A percentile compares a stretch with the other conserved stretches of the same genome.
These are phyloP conservation scores for Pelecanus crispus DNA, from an alignment of 2,113 vertebrate genomes.

Conservation along the genomic window DNA sequence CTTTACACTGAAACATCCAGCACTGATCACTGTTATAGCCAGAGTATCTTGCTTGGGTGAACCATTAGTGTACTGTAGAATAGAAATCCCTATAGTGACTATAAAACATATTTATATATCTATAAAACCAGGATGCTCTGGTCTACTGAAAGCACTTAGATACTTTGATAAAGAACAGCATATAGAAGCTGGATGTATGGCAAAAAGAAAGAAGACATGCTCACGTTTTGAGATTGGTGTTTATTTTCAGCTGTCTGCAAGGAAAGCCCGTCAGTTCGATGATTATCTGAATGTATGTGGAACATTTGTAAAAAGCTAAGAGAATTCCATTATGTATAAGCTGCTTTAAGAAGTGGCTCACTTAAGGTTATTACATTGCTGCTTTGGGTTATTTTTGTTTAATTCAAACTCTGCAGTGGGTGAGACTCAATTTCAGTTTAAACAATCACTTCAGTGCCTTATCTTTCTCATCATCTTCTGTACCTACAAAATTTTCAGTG, in stretches of 20 bases:
- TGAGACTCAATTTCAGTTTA: conserved; percentile 66
- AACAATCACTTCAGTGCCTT: conserved; percentile 63
- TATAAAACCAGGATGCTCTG: conserved; percentile 46
- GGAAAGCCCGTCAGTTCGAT: conserved; percentile 5
- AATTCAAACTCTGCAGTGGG: conserved; percentile 56
- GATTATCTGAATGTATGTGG: conserved; percentile 57
- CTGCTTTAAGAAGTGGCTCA: conserved; percentile 57
- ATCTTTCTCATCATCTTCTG: conserved; percentile 57
- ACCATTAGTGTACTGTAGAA: conserved; percentile 30
- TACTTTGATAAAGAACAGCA: not conserved
- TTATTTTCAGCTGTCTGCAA: conserved; percentile 40
- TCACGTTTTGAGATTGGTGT: not conserved
- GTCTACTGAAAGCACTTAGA: conserved; percentile 32
- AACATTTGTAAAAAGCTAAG: conserved; percentile 46
- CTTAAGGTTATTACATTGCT: conserved; percentile 64
- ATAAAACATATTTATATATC: conserved; percentile 59
- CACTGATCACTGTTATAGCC: conserved; percentile 20
- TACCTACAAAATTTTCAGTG: conserved; percentile 31
- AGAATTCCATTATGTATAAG: conserved; percentile 67
- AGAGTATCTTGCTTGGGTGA: not conserved
- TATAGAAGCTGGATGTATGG: not conserved
- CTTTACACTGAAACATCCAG: not conserved
- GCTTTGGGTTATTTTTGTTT: conserved; percentile 66
- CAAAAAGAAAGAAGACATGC: not conserved
- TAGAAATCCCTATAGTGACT: conserved; percentile 1